A percentile compares a stretch with the other conserved stretches of the same genome.
These are phyloP conservation scores for Brenthis hecate DNA, from an alignment of 2,888 invertebrate species.

Conservation along the genomic window DNA sequence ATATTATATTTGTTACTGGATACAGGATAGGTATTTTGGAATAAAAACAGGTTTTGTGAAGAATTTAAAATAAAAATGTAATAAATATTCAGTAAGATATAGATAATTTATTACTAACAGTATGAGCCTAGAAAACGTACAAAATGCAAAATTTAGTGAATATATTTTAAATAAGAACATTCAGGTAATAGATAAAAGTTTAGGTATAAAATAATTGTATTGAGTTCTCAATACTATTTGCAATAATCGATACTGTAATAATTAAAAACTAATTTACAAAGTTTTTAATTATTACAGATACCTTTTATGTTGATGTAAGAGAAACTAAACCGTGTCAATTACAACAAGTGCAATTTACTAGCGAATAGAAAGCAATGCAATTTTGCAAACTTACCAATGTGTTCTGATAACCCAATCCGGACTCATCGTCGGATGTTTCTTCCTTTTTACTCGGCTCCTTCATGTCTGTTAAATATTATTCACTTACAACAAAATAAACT, in stretches of 20 bases:
- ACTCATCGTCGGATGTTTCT: slow-evolving; percentile 81
- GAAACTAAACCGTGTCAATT: slow-evolving; percentile 7
- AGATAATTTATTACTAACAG: neutral
- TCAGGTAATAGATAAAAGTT: neutral
- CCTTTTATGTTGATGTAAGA: neutral
- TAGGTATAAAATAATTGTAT: neutral
- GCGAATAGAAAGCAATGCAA: slow-evolving; percentile 63
- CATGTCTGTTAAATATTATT: slow-evolving; percentile 58
- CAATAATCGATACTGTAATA: neutral
- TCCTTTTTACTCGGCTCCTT: slow-evolving; percentile 65
- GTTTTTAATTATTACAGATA: neutral
- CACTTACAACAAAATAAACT: slow-evolving; percentile 52
- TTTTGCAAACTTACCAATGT: slow-evolving; percentile 82
- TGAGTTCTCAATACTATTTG: neutral
- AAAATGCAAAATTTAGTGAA: neutral
- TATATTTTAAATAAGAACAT: slow-evolving; percentile 3
- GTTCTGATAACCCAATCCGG: slow-evolving; percentile 87
- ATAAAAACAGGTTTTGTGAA: too few relatives aligned
- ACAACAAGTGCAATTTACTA: slow-evolving; percentile 47
- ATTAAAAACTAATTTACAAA: too few relatives aligned
- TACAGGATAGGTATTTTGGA: neutral
- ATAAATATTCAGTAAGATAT: neutral
- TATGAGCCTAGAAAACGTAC: neutral
- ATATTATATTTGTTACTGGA: neutral
- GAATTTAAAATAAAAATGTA: too few relatives aligned